phyloP scores from a whole-genome alignment of 2,888 invertebrate genomes.

The Epinotia brunnichana region DNA sequence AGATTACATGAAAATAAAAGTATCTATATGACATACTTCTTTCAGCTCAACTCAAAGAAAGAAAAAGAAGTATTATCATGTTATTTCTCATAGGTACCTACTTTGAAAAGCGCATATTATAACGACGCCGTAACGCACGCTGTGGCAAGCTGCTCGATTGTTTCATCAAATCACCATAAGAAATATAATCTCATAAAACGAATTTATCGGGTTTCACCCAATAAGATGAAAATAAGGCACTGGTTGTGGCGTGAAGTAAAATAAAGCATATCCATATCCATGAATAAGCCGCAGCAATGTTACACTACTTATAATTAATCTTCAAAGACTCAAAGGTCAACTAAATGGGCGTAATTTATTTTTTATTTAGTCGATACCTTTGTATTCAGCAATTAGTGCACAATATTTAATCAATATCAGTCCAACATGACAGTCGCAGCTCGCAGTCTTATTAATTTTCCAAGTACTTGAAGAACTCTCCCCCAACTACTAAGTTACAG shows the following conservation, averaged over 20 bases:
- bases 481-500: not conserved
- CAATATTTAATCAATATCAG: conserved; percentile 16
- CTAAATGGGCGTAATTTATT: too few relatives aligned
- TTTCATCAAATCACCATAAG: not conserved
- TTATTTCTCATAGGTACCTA: not conserved
- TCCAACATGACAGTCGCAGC: conserved; percentile 4
- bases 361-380: not conserved
- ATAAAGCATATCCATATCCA: not conserved
- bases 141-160: not conserved
- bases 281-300: not conserved
- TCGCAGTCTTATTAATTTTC: not conserved
- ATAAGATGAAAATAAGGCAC: not conserved
- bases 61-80: too few relatives aligned
- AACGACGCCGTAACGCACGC: not conserved
- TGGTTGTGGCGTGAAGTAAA: not conserved
- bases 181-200: not conserved
- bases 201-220: not conserved
- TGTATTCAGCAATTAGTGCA: conserved; percentile 10
- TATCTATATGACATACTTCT: too few relatives aligned
- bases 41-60: too few relatives aligned
- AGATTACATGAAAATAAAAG: not conserved
- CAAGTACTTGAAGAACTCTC: conserved; percentile 2
- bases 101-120: not conserved
- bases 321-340: not conserved
- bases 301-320: not conserved